Evolutionary conservation across 2,888 invertebrate species (phyloP).

Genomic region (Hypsopygia costalis): DNA sequence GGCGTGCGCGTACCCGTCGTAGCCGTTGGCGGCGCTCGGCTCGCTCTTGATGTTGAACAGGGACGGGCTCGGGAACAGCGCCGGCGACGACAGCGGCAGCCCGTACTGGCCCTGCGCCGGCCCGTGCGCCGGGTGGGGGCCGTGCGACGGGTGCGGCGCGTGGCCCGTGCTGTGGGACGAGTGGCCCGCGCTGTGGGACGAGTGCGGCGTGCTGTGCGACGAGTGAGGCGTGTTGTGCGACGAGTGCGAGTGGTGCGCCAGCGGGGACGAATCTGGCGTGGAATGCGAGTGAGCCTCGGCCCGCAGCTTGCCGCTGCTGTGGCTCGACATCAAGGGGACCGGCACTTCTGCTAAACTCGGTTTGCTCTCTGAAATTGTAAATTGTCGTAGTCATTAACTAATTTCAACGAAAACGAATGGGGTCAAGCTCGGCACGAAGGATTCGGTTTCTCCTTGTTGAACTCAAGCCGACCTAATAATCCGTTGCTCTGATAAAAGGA

Average conservation of each 20-base stretch:
- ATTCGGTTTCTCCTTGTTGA: too few species aligned
- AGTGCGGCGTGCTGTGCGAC: conserved; percentile 24
- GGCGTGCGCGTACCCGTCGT: conserved; percentile 53
- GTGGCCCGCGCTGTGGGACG: conserved; percentile 55
- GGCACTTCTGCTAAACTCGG: conserved; percentile 70
- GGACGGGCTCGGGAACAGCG: conserved; percentile 55
- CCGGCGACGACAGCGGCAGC: conserved; percentile 36
- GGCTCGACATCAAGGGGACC: conserved; percentile 46
- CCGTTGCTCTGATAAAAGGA: too few species aligned
- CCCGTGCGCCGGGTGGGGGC: conserved; percentile 75
- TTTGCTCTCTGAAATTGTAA: conserved; percentile 54
- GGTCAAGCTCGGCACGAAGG: too few species aligned
- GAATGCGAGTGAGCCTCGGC: conserved; percentile 50
- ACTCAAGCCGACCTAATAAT: too few species aligned
- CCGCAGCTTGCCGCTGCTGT: conserved; percentile 34
- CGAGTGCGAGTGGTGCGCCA: conserved; percentile 61
- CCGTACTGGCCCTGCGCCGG: conserved; percentile 41
- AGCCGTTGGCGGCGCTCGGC: conserved; percentile 48
- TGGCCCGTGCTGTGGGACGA: conserved; percentile 31
- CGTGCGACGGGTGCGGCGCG: conserved; percentile 27
- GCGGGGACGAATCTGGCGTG: conserved; percentile 25
- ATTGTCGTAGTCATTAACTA: too few species aligned
- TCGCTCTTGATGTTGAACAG: conserved; percentile 74
- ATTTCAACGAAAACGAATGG: too few species aligned
- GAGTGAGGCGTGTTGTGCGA: too few species aligned